phyloP scores from a whole-genome alignment of 2,888 invertebrate genomes.

The Fragum whitleyi region DNA sequence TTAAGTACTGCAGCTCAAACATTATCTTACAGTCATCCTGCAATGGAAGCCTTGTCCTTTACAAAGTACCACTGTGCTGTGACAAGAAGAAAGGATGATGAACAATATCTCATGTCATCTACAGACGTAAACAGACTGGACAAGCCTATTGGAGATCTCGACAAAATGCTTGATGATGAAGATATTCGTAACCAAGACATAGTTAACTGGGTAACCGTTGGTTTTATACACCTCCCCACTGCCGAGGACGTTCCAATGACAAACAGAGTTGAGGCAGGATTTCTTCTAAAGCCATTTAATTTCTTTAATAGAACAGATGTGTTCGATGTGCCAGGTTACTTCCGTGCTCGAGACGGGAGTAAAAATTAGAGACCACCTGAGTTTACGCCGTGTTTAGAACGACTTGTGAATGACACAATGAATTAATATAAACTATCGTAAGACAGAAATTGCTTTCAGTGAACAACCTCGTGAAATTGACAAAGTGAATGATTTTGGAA shows the following conservation, averaged over 20 bases:
- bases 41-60: constrained; percentile 64
- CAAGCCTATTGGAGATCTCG: constrained; percentile 53
- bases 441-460: no score
- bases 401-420: no score
- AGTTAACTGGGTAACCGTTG: constrained; percentile 71
- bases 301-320: constrained; percentile 69
- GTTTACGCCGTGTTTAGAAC: no score
- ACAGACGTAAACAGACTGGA: constrained; percentile 61
- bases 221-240: constrained; percentile 72
- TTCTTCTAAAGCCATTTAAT: constrained; percentile 70
- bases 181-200: constrained; percentile 67
- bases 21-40: constrained; percentile 42
- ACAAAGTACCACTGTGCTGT: constrained; percentile 71
- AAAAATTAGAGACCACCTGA: no score
- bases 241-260: constrained; percentile 74
- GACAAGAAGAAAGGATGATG: no score
- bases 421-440: no score
- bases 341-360: no score
- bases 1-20: constrained; percentile 47
- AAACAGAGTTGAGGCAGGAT: constrained; percentile 65
- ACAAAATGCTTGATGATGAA: constrained; percentile 63
- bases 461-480: no score
- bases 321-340: constrained; percentile 68
- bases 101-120: constrained; percentile 55
- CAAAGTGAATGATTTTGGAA: no score